Evolutionary conservation across 2,113 vertebrate genomes (phyloP), one percentile per base, ranked within the genome.

Genomic region (zebrafish (Danio rerio)): DNA sequence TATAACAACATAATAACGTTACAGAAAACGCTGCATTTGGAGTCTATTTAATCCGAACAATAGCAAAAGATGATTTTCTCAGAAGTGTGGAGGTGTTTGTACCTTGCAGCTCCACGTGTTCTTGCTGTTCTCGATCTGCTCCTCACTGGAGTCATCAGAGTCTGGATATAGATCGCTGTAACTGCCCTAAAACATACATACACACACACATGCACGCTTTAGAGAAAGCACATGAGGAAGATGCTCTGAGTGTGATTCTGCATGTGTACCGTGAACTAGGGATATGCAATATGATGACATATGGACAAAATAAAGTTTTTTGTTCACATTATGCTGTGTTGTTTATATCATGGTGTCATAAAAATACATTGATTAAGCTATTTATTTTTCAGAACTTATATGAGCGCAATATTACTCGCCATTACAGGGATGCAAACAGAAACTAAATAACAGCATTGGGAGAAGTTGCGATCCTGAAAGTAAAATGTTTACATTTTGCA

Each of bases 71-170:
- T 52, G 0, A 3, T 45, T 47, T 47, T 47, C 0, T n/a, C 56
- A 50, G 70, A 61, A 68, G 0, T 9, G 5, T 9, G 42, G 70
- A 61, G 61, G 0, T 9, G 5, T 9, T 16, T 20, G 50, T 21
- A 99, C 98, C 97, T 99, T 99, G 95, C 98, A 99, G 91, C 97
- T 99, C 98, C 98, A 99, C 0, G 96, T 96, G 93, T 98, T 99
- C 93, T 99, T 99, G 93, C 98, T 99, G 74, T 99, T 99, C 90
- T 99, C 98, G 71, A 99, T 98, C 91, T 98, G 98, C 91, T 99
- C 97, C 88, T 99, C 98, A 81, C 96, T 98, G 9, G 98, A 99
- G 89, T 99, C 98, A 82, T 99, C 98, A 0, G 98, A 99, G 89
- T 99, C 98, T 47, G 98, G 98, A 89, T 99, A 99, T 83, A 99